Evolutionary conservation across 2,113 vertebrate genomes (phyloP).

Genomic region (Mustelus asterias): DNA sequence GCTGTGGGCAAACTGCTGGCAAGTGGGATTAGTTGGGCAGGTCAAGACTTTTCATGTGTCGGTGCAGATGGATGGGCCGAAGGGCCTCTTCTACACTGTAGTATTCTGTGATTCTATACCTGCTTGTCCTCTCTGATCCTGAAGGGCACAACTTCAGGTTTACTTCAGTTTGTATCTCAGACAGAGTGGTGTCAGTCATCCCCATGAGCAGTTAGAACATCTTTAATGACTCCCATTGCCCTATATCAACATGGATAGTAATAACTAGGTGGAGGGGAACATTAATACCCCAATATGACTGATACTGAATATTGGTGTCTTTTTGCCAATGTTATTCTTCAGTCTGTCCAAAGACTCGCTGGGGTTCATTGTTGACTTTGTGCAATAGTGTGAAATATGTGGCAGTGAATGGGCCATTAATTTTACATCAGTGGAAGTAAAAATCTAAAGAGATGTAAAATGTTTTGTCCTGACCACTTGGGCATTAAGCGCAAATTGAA

Average conservation of each 20-base stretch:
- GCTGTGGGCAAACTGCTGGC: no score
- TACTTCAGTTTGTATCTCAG: not conserved
- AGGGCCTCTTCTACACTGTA: no score
- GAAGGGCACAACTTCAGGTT: not conserved
- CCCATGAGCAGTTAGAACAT: not conserved
- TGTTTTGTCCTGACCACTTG: not conserved
- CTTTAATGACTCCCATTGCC: not conserved
- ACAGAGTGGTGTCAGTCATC: not conserved
- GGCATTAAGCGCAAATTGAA: not conserved
- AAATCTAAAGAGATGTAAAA: not conserved
- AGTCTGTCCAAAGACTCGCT: not conserved
- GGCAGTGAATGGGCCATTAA: not conserved
- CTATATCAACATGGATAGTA: not conserved
- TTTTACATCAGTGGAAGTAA: not conserved
- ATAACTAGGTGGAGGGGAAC: not conserved
- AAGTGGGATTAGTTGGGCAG: no score
- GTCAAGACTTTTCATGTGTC: no score
- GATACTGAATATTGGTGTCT: not conserved
- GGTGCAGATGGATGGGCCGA: no score
- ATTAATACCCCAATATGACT: not conserved
- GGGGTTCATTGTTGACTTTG: not conserved
- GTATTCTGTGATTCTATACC: no score
- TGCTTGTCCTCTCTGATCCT: no score
- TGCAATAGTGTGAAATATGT: not conserved
- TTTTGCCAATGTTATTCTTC: not conserved